phyloP scores from a whole-genome alignment of 2,113 vertebrate species.

The Protomyctophum bolini region DNA sequence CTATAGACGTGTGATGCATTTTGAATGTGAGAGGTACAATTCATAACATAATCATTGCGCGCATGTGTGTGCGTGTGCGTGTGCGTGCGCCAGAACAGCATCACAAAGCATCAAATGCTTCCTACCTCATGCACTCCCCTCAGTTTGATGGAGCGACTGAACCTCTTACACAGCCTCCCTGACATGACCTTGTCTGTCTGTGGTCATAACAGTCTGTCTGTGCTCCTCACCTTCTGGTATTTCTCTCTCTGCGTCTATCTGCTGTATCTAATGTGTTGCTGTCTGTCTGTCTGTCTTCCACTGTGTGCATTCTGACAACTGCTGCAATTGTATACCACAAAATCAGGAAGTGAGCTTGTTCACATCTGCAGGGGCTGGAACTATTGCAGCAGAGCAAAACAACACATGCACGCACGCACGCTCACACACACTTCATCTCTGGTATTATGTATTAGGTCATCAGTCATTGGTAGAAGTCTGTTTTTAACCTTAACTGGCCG shows the following conservation, averaged over 20 bases:
- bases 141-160: conserved; percentile 51
- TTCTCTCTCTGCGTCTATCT: not conserved
- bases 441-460: too few relatives aligned
- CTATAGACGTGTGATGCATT: too few relatives aligned
- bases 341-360: conserved; percentile 36
- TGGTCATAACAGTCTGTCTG: too few relatives aligned
- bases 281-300: not conserved
- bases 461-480: too few relatives aligned
- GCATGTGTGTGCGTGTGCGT: too few relatives aligned
- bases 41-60: too few relatives aligned
- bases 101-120: not conserved
- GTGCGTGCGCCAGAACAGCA: too few relatives aligned
- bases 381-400: not conserved
- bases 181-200: not conserved
- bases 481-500: too few relatives aligned
- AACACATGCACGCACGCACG: not conserved
- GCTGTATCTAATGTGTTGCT: not conserved
- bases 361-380: not conserved
- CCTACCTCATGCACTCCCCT: conserved; percentile 31
- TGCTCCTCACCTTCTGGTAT: not conserved
- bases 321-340: not conserved
- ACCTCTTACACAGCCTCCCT: conserved; percentile 48
- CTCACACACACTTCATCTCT: too few relatives aligned
- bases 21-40: too few relatives aligned
- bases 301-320: not conserved